A percentile compares a stretch with the other conserved stretches of the same genome.
Conservation (phyloP, 2,113 vertebrate genomes). For the Mionectes macconnelli region DNA sequence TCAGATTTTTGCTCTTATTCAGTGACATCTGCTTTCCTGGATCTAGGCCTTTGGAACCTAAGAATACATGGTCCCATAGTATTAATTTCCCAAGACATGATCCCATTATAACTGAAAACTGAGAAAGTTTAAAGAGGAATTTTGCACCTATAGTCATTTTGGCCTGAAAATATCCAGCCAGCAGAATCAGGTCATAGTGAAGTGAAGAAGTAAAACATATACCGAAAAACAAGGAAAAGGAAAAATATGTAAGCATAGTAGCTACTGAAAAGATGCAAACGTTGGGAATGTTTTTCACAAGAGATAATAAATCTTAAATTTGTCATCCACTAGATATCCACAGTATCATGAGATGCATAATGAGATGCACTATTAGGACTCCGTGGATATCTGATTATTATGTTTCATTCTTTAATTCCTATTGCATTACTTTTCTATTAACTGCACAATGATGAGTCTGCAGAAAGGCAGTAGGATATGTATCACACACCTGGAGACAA, state of each 20-base stretch:
- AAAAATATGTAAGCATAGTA: background rate
- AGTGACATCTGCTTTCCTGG: background rate
- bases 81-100: background rate
- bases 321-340: background rate
- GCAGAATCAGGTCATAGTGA: background rate
- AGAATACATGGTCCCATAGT: accelerated
- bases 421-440: background rate
- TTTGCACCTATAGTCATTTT: background rate
- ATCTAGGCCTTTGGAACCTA: background rate
- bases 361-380: background rate
- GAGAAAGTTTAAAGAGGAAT: background rate
- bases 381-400: background rate
- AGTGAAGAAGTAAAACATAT: background rate
- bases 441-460: background rate
- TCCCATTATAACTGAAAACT: background rate
- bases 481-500: background rate
- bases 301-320: background rate
- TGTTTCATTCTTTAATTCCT: background rate
- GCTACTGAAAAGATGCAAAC: background rate
- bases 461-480: background rate
- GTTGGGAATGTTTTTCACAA: background rate
- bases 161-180: background rate
- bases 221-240: background rate
- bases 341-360: background rate
- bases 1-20: background rate